These are phyloP conservation scores for Dryadula phaetusa DNA, from an alignment of 2,888 invertebrate species.

Conservation along the genomic window DNA sequence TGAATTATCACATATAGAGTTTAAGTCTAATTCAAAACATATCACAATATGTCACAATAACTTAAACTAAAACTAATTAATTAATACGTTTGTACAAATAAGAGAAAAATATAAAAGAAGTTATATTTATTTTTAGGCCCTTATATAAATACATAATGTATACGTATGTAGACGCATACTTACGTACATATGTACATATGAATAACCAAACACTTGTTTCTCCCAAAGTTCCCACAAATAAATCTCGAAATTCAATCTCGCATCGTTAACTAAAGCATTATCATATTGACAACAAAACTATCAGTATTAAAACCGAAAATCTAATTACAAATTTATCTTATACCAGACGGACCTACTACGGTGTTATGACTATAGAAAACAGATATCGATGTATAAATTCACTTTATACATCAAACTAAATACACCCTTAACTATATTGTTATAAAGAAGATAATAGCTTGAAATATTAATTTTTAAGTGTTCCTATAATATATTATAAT, in stretches of 20 bases:
- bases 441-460: conserved; percentile 30
- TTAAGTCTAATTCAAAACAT: no score
- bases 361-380: conserved; percentile 42
- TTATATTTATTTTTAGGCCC: no score
- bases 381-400: conserved; percentile 33
- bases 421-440: conserved; percentile 13
- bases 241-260: conserved; percentile 28
- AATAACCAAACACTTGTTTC: neutral
- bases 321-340: conserved; percentile 47
- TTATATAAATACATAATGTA: no score
- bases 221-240: conserved; percentile 26
- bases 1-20: no score
- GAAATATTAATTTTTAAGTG: conserved; percentile 51
- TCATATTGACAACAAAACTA: conserved; percentile 41
- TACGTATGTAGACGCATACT: no score
- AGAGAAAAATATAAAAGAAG: no score
- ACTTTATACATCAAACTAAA: conserved; percentile 23
- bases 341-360: conserved; percentile 45
- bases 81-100: no score
- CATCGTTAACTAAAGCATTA: conserved; percentile 32
- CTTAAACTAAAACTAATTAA: no score
- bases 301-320: conserved; percentile 41
- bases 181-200: no score
- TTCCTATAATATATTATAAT: conserved; percentile 66
- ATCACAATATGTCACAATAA: no score